These are phyloP conservation scores for Dyspetes luteomarginatus DNA, from an alignment of 2,888 invertebrate genomes.

Conservation along the genomic window DNA sequence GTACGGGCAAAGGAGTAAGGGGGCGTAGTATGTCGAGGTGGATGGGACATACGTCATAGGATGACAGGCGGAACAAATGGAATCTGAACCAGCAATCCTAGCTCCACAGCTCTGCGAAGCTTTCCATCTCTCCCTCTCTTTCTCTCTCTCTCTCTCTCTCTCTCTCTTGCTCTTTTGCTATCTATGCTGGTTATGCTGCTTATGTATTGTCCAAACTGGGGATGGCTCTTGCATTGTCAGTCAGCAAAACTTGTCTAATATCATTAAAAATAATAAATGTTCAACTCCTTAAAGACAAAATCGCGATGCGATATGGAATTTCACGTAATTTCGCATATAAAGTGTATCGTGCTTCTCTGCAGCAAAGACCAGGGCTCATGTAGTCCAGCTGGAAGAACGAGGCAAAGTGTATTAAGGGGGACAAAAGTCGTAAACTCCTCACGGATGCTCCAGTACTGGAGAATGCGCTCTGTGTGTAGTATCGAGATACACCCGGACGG, in stretches of 20 bases:
- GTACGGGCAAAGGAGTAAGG: slow-evolving; percentile 64
- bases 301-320: not conserved
- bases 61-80: slow-evolving; percentile 83
- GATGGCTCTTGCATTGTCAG: slow-evolving; percentile 65
- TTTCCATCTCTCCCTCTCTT: slow-evolving; percentile 1
- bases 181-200: slow-evolving; percentile 58
- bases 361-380: too few relatives aligned
- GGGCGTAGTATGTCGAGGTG: slow-evolving; percentile 73
- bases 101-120: slow-evolving; percentile 57
- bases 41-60: slow-evolving; percentile 81
- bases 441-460: too few relatives aligned
- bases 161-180: not conserved
- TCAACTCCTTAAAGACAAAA: slow-evolving; percentile 5
- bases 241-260: slow-evolving; percentile 78
- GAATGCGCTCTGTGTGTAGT: too few relatives aligned
- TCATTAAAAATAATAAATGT: slow-evolving; percentile 73
- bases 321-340: not conserved
- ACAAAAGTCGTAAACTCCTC: too few relatives aligned
- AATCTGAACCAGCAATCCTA: slow-evolving; percentile 83
- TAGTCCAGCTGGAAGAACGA: too few relatives aligned
- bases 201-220: slow-evolving; percentile 64
- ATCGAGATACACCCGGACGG: too few relatives aligned
- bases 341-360: slow-evolving; percentile 4
- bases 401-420: too few relatives aligned
- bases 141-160: not conserved